Evolutionary conservation across 2,888 invertebrate species (phyloP), one percentile per base, ranked within the genome.

Genomic region (Agrilus cyanescens): DNA sequence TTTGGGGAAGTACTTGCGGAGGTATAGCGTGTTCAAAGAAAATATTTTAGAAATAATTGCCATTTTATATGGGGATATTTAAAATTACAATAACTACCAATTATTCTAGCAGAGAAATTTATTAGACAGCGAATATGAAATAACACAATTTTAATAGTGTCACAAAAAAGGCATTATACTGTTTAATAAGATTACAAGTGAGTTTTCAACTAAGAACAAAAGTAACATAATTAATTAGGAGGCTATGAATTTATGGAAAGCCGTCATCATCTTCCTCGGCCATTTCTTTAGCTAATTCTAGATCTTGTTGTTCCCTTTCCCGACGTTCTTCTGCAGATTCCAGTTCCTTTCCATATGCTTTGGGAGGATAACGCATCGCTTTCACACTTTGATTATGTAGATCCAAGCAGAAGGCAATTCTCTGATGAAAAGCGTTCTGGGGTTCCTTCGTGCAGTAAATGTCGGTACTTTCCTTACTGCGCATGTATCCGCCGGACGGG

Each of bases 241-340:
- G 3, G 6, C 16, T 25, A 48, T 45, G 16, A 42, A 52, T 57
- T 64, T 63, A 73, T 52, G 73, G 73, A 61, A 85, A 86, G 51
- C 85, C 85, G 71, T 93, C 93, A 72, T 96, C 95, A 67, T 98
- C 97, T 63, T 98, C 97, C 62, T 98, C 98, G 6, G 96, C 96
- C 86, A 98, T 94, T 71, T 98, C 97, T 67, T 97, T 98, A n/a
- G 98, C 98, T 56, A 96, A 74, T 66, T 98, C 98, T 58, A 98
- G 72, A 69, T 99, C 98, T 67, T 97, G 95, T 60, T 96, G 95
- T 65, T 97, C 96, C 40, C 95, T 73, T 66, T 96, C 96, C 45
- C 96, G 75, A 39, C 96, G 78, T 59, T 96, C 95, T 69, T 95
- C 95, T 12, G 95, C 95, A 55, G 93, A 94, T 66, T 98, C 98